Base-by-base conservation (phyloP, 2,113 vertebrate genomes). In the Seriola dumerili region DNA sequence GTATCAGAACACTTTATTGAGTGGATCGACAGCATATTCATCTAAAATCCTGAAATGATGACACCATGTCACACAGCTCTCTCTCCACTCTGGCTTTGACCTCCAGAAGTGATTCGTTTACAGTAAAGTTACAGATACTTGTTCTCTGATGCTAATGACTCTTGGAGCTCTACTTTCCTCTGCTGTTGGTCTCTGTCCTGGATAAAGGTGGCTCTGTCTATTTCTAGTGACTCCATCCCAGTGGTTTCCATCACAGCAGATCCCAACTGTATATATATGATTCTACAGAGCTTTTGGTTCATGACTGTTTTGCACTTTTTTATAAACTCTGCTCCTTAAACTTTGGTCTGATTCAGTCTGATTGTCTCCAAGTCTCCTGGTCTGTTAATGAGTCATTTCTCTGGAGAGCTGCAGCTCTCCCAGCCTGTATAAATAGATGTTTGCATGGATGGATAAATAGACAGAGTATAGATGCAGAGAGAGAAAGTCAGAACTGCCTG, bases 291-390 rank as follows among this genome's bases (percentile, higher is more conserved):
- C 2, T 32, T 69, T 36, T 73, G 76, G 74, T 76, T 70, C 58
- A 83, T 70, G 80, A 65, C 69, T 74, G 57, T 52, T 78, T 59
- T 61, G 52, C 48, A 38, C n/a, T 48, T 66, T 29, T 55, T 40
- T 52, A 48, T 34, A 42, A 42, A 65, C 54, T 44, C 19, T 48
- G 19, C 13, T 32, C 70, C 59, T n/a, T 5, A 64, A 75, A 63
- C n/a, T 12, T 65, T 65, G 62, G 38, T 65, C 38, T 42, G 62
- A 42, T 65, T 65, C 38, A n/a, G 57, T 23, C 38, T 48, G 46
- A 48, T 17, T 48, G 14, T 48, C 16, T 48, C 46, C 46, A 48
- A 17, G 46, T 17, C 46, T 5, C 14, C 14, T 48, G 46, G 1
- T 16, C 46, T 48, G 46, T 48, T 48, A 17, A 48, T 48, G 46